Conservation (phyloP, 2,888 invertebrate species). For the Himalopsyche kuldschensis region DNA sequence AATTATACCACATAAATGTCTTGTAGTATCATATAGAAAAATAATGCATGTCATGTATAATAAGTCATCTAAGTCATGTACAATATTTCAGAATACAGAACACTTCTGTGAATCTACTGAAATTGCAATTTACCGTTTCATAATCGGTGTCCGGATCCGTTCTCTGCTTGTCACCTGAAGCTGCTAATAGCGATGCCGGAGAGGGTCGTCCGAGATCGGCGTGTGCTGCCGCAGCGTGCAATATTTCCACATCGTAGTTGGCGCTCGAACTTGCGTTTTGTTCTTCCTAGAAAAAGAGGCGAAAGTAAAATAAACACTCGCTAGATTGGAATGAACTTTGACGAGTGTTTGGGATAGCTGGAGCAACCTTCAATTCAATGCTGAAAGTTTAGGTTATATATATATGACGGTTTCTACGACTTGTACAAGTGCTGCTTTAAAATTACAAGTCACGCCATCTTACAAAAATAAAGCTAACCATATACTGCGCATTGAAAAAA, state of each 20-base stretch:
- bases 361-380: no score
- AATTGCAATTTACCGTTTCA: constrained; percentile 61
- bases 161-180: constrained; percentile 46
- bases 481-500: no score
- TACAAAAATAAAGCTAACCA: no score
- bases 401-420: no score
- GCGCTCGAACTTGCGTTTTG: constrained; percentile 97
- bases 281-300: constrained; percentile 66
- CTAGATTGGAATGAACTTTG: background rate
- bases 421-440: no score
- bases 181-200: constrained; percentile 50
- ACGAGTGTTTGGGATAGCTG: no score
- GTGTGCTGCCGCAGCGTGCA: constrained; percentile 87
- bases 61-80: no score
- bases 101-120: background rate
- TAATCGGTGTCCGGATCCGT: constrained; percentile 58
- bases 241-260: constrained; percentile 97
- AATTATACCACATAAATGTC: no score
- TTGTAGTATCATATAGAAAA: no score
- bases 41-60: no score
- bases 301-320: background rate
- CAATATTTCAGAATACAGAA: background rate
- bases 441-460: no score
- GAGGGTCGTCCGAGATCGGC: constrained; percentile 75
- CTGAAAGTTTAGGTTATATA: no score